Conservation (phyloP, 2,113 vertebrate genomes). For the Mobula birostris region DNA sequence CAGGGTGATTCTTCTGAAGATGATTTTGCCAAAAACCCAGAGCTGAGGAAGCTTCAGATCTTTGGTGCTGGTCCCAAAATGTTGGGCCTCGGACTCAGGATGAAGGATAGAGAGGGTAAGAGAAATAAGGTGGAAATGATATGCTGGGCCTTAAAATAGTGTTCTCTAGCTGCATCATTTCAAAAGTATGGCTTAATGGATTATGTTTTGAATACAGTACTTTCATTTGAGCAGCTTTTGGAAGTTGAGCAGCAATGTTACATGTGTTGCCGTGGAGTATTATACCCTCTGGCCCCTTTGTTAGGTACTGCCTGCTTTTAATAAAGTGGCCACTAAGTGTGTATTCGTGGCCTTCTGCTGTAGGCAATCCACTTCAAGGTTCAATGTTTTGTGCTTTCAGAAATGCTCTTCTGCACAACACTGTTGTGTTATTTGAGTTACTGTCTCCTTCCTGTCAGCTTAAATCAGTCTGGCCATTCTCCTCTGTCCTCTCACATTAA, state of each 20-base stretch:
- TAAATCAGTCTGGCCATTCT: too few species aligned
- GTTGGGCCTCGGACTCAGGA: constrained; percentile 73
- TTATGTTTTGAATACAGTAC: neutral
- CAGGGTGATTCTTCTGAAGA: neutral
- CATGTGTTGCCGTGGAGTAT: neutral
- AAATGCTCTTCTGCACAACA: too few species aligned
- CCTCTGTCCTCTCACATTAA: too few species aligned
- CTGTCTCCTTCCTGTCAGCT: too few species aligned
- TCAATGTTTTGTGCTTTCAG: too few species aligned
- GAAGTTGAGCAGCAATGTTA: neutral
- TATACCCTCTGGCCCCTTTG: neutral
- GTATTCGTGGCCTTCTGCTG: too few species aligned
- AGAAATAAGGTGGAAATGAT: neutral
- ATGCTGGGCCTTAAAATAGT: neutral
- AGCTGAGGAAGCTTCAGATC: constrained; percentile 81
- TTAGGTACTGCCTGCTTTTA: too few species aligned
- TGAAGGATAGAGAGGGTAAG: constrained; percentile 29
- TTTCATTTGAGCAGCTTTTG: neutral
- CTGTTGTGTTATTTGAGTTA: too few species aligned
- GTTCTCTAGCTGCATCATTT: neutral
- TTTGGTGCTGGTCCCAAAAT: constrained; percentile 83
- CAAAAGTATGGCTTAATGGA: neutral
- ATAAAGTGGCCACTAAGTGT: too few species aligned
- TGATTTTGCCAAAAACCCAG: constrained; percentile 62
- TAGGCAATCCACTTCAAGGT: too few species aligned